Evolutionary conservation across 1,140 invertebrate species (phyloP).

Genomic region (Brachionus koreanus): DNA sequence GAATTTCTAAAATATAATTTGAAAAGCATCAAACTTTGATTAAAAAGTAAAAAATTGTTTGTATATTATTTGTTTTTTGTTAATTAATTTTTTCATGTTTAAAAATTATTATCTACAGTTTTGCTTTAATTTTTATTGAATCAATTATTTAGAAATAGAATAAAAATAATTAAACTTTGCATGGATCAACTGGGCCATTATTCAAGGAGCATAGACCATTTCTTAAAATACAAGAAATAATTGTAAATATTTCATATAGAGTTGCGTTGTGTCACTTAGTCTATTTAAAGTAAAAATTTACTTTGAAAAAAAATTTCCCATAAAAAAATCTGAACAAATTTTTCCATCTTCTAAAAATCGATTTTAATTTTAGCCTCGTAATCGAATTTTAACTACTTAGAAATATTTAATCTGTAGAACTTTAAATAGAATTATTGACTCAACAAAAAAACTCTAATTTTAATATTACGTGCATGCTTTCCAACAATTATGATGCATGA

Average conservation of each 20-base stretch:
- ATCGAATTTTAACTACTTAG: too few species aligned
- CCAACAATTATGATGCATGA: slow-evolving; percentile 39
- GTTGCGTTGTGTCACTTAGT: too few species aligned
- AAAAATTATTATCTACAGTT: not conserved
- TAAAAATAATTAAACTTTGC: slow-evolving; percentile 1
- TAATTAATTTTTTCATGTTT: too few species aligned
- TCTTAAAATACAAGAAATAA: not conserved
- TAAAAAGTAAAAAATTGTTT: not conserved
- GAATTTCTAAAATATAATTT: not conserved
- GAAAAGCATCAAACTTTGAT: not conserved
- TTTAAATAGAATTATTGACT: too few species aligned
- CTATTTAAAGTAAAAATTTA: not conserved
- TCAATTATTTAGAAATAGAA: not conserved
- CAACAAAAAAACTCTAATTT: too few species aligned
- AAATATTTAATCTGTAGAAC: too few species aligned
- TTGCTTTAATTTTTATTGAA: not conserved
- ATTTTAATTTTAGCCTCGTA: too few species aligned
- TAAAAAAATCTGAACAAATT: too few species aligned
- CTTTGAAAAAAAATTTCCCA: not conserved
- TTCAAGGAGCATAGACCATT: slow-evolving; percentile 6
- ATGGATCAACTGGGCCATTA: slow-evolving; percentile 17
- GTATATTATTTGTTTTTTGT: too few species aligned
- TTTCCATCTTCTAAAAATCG: too few species aligned
- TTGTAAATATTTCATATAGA: not conserved
- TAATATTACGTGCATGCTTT: slow-evolving; percentile 43